Conservation (phyloP, 2,888 invertebrate genomes). For the Flexamia atlantica region DNA sequence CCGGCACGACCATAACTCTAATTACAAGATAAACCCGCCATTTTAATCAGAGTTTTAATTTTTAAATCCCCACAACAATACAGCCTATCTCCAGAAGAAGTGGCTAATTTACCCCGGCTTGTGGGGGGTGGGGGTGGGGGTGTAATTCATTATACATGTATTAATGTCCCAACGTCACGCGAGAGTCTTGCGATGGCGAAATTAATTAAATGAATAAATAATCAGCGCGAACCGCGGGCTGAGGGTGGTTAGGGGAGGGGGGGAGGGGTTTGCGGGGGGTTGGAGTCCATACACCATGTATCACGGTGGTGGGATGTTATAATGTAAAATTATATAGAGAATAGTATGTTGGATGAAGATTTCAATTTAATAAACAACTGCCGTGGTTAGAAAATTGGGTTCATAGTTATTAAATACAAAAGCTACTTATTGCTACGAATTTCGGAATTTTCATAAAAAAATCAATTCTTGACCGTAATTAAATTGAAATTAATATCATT, state of each 20-base stretch:
- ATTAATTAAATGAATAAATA: conserved; percentile 58
- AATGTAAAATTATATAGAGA: too few relatives aligned
- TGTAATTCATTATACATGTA: conserved; percentile 58
- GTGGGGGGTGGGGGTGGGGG: neutral
- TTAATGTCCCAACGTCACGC: conserved; percentile 41
- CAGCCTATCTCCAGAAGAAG: conserved; percentile 5
- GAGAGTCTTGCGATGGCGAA: conserved; percentile 32
- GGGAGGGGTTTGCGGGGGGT: neutral
- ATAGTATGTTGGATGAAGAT: too few relatives aligned
- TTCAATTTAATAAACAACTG: too few relatives aligned
- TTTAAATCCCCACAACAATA: conserved; percentile 33
- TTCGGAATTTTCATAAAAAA: too few relatives aligned
- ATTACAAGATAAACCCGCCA: neutral
- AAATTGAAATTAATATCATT: too few relatives aligned
- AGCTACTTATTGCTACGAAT: too few relatives aligned
- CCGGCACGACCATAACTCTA: too few relatives aligned
- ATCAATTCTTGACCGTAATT: too few relatives aligned
- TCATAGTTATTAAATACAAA: too few relatives aligned
- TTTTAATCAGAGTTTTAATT: conserved; percentile 10
- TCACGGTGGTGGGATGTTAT: neutral
- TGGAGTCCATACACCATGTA: neutral
- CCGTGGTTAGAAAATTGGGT: too few relatives aligned
- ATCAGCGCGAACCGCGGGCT: conserved; percentile 18
- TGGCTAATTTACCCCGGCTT: conserved; percentile 8
- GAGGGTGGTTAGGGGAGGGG: neutral